phyloP scores from a whole-genome alignment of 2,113 vertebrate genomes.

The Megaceryle maxima region DNA sequence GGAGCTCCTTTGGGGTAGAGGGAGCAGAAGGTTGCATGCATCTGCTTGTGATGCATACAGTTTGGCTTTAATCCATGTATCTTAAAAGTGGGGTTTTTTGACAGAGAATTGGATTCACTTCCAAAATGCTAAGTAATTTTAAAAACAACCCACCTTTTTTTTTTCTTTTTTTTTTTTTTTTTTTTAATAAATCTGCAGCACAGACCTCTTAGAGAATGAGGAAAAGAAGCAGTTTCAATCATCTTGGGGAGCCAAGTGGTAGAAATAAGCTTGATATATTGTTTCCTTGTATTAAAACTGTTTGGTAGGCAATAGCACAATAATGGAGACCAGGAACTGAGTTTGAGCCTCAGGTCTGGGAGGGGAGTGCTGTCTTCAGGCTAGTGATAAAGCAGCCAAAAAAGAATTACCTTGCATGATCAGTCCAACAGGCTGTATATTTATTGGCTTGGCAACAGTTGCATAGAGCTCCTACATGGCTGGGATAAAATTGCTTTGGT shows the following conservation, averaged over 20 bases:
- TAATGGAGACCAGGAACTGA: neutral
- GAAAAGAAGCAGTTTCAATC: neutral
- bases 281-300: neutral
- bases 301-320: neutral
- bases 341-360: neutral
- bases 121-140: neutral
- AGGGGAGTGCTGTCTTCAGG: neutral
- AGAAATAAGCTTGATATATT: neutral
- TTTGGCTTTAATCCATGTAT: neutral
- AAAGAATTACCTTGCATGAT: neutral
- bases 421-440: neutral
- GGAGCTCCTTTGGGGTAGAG: neutral
- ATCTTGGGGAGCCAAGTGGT: neutral
- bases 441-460: neutral
- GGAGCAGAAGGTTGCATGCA: constrained; percentile 19
- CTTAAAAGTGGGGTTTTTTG: neutral
- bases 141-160: neutral
- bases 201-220: neutral
- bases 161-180: neutral
- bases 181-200: neutral
- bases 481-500: neutral
- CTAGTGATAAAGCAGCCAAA: neutral
- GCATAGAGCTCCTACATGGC: neutral
- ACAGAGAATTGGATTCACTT: neutral
- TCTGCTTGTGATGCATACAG: neutral